A percentile compares a stretch with the other conserved stretches of the same genome.
Conservation (phyloP, 2,797 vertebrate genomes). For the Acanthurus lineatus region DNA sequence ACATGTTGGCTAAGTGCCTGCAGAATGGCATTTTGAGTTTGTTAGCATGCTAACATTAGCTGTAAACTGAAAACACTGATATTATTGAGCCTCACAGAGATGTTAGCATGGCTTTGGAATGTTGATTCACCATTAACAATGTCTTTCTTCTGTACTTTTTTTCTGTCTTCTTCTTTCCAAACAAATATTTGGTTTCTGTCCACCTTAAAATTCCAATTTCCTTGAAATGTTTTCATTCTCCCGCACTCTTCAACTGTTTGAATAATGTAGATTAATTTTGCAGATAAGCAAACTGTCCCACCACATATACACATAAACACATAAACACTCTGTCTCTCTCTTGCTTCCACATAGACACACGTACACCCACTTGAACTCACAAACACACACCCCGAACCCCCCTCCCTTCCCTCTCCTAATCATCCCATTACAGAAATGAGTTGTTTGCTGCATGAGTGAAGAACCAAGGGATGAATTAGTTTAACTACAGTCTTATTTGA, state of each 20-base stretch:
- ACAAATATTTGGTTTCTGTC: background rate
- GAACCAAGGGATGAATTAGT: conserved; percentile 25
- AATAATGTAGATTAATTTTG: conserved; percentile 7
- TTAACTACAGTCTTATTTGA: conserved; percentile 37
- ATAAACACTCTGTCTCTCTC: background rate
- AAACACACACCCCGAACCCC: background rate
- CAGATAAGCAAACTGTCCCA: conserved; percentile 1
- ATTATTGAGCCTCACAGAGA: background rate
- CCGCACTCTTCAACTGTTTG: background rate
- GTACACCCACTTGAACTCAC: background rate
- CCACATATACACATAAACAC: background rate
- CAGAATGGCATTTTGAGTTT: background rate
- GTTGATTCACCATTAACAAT: background rate
- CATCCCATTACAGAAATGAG: conserved; percentile 54
- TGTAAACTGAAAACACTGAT: background rate
- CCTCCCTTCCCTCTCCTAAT: conserved; percentile 30
- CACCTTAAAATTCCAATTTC: background rate
- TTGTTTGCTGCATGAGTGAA: conserved; percentile 28
- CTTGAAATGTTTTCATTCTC: background rate
- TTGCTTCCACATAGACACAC: background rate
- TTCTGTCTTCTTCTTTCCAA: conserved; percentile 2
- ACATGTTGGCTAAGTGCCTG: background rate
- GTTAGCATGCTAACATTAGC: background rate
- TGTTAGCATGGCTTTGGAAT: background rate
- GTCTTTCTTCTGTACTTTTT: background rate